Percentiles rank a stretch among this genome's conserved stretches.
Evolutionary conservation across 2,797 vertebrate species (phyloP).

Genomic region (Pelobates cultripes): DNA sequence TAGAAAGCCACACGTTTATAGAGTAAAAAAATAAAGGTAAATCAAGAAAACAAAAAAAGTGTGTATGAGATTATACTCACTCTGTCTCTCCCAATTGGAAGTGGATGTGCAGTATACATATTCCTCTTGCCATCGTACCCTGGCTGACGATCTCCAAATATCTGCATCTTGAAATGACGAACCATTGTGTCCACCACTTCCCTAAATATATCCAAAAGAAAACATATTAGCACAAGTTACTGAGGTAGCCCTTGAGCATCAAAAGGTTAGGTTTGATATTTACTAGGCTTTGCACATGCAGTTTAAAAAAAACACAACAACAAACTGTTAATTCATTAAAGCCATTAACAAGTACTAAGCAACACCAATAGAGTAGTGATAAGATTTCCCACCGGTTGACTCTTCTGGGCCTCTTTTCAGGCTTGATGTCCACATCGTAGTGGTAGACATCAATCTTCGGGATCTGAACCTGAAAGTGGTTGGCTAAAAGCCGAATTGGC

Average conservation of each 20-base stretch:
- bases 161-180: constrained; percentile 99
- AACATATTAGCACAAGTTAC: background rate
- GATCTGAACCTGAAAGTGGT: constrained; percentile 99
- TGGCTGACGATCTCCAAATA: constrained; percentile 97
- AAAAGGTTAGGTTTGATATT: background rate
- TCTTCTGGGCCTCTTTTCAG: constrained; percentile 95
- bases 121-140: constrained; percentile 98
- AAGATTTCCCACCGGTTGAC: constrained; percentile 88
- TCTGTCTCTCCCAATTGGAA: constrained; percentile 93
- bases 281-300: background rate
- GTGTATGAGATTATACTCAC: constrained; percentile 68
- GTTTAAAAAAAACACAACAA: too few relatives aligned
- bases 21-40: too few relatives aligned
- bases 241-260: background rate
- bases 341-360: background rate
- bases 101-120: constrained; percentile 96
- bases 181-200: constrained; percentile 99
- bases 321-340: background rate
- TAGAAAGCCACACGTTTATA: too few relatives aligned
- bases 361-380: background rate
- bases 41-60: too few relatives aligned
- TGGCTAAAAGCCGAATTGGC: constrained; percentile 96
- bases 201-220: constrained; percentile 65
- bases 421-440: constrained; percentile 99
- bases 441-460: constrained; percentile 99